These are phyloP conservation scores for Pituophis catenifer DNA, from an alignment of 2,113 vertebrate genomes.

Conservation along the genomic window DNA sequence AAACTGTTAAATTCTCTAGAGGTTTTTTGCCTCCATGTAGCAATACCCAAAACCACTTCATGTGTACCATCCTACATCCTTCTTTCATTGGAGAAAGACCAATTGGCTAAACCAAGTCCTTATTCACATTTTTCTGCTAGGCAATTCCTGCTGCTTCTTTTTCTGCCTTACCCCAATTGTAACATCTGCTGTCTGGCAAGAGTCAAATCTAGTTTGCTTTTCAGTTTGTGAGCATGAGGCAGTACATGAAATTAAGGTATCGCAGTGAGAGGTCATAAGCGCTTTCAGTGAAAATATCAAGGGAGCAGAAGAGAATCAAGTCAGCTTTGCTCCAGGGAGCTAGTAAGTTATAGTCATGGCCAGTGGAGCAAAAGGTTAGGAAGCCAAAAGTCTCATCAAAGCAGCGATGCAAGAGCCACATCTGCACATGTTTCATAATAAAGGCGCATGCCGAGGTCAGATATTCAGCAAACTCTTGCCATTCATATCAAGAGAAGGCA, in stretches of 20 bases:
- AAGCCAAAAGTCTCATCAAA: not conserved
- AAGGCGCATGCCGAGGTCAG: not conserved
- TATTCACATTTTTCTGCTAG: not conserved
- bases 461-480: not conserved
- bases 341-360: not conserved
- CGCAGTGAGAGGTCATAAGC: not conserved
- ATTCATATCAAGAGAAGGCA: not conserved
- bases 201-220: slow-evolving; percentile 12
- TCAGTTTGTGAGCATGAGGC: not conserved
- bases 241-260: not conserved
- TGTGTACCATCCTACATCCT: not conserved
- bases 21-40: not conserved
- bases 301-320: slow-evolving; percentile 3
- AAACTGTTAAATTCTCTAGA: slow-evolving; percentile 14
- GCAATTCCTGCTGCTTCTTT: not conserved
- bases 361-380: not conserved
- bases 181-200: not conserved
- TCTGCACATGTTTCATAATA: not conserved
- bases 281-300: slow-evolving; percentile 14
- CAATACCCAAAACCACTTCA: slow-evolving; percentile 8
- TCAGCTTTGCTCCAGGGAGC: not conserved
- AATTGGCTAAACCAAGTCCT: slow-evolving; percentile 20
- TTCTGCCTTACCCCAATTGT: not conserved
- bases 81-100: slow-evolving; percentile 8
- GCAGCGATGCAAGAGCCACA: not conserved